phyloP scores from a whole-genome alignment of 2,797 vertebrate species.

The Melanotaenia parkinsoni region DNA sequence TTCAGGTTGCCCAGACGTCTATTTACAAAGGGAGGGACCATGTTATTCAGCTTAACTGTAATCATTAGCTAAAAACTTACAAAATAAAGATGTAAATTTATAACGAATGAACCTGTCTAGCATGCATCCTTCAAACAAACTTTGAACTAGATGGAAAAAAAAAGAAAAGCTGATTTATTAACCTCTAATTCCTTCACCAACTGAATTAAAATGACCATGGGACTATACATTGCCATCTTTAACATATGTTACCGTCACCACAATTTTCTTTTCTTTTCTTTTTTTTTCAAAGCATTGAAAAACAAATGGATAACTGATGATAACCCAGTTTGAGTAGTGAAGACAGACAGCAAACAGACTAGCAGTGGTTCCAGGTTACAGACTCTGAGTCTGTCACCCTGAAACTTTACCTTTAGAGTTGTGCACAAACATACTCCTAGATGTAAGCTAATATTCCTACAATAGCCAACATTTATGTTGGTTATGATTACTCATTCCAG shows the following conservation, averaged over 20 bases:
- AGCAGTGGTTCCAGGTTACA: neutral
- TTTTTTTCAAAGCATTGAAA: neutral
- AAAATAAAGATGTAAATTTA: neutral
- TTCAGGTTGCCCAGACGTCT: neutral
- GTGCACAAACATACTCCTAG: neutral
- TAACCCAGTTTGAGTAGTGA: neutral
- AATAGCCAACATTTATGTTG: neutral
- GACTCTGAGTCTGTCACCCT: neutral
- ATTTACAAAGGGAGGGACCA: neutral
- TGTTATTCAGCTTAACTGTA: neutral
- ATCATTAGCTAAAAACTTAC: neutral
- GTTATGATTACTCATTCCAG: neutral
- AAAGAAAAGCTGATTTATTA: neutral
- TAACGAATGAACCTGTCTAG: neutral
- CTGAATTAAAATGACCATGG: neutral
- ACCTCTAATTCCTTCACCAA: neutral
- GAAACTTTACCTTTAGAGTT: conserved; percentile 6
- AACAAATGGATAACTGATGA: neutral
- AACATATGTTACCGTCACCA: neutral
- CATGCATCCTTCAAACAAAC: neutral
- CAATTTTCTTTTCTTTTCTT: neutral
- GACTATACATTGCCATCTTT: neutral
- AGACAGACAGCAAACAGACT: neutral
- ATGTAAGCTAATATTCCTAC: neutral
- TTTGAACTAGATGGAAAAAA: neutral